Percentiles rank a stretch among this genome's conserved stretches.
Evolutionary conservation across 2,888 invertebrate species (phyloP).

Genomic region (Resseliella maxima): DNA sequence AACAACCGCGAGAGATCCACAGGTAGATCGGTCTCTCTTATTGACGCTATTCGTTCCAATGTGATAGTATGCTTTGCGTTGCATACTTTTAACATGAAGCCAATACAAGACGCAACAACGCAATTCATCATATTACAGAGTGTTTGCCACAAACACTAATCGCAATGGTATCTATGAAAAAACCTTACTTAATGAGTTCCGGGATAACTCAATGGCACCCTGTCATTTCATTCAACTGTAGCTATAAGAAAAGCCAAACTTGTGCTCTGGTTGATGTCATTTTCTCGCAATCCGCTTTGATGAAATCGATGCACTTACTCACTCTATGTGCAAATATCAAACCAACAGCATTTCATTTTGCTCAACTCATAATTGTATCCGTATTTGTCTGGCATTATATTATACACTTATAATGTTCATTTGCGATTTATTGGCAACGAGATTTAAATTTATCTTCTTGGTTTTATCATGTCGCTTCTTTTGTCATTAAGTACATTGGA

Average conservation of each 20-base stretch:
- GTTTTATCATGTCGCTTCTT: neutral
- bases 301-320: slow-evolving; percentile 7
- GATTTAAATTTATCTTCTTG: neutral
- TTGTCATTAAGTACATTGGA: neutral
- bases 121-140: slow-evolving; percentile 11
- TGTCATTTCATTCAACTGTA: neutral
- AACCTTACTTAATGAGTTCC: neutral
- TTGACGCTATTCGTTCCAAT: neutral
- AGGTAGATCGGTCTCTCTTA: slow-evolving; percentile 19
- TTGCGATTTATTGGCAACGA: neutral
- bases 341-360: neutral
- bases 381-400: neutral
- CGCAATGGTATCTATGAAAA: neutral
- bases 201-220: neutral
- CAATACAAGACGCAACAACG: neutral
- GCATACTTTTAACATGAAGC: neutral
- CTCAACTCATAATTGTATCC: neutral
- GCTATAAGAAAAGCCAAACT: neutral
- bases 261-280: slow-evolving; percentile 14
- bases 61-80: neutral
- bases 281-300: neutral
- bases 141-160: neutral
- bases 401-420: neutral
- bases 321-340: neutral
- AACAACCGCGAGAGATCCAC: neutral